A percentile compares a stretch with the other conserved stretches of the same genome.
These are phyloP conservation scores for Ptiloglossa arizonensis DNA, from an alignment of 1,140 invertebrate species.

Conservation along the genomic window DNA sequence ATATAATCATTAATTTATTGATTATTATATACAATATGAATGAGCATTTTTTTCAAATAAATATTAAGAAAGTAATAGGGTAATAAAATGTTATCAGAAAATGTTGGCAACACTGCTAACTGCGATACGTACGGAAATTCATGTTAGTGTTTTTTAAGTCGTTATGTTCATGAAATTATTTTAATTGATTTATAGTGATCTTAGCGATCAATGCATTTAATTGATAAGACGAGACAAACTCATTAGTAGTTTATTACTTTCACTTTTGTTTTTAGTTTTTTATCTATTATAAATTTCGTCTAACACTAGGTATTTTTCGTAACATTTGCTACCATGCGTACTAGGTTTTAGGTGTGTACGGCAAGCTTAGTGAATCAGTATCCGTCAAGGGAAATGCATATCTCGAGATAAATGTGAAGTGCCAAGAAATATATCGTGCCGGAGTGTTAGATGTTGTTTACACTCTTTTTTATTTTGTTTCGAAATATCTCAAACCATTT, in stretches of 20 bases:
- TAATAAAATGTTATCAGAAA: too few relatives aligned
- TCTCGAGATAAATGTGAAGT: constrained; percentile 34
- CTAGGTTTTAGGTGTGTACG: not conserved
- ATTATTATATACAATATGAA: constrained; percentile 13
- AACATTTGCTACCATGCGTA: not conserved
- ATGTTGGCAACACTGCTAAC: too few relatives aligned
- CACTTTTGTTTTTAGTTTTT: too few relatives aligned
- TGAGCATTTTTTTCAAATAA: too few relatives aligned
- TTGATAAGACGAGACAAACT: too few relatives aligned
- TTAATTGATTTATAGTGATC: too few relatives aligned
- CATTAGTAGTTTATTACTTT: too few relatives aligned
- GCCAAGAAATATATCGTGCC: not conserved
- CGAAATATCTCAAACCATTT: constrained; percentile 7
- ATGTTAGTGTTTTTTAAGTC: too few relatives aligned
- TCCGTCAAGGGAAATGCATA: constrained; percentile 19
- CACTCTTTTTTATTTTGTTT: not conserved
- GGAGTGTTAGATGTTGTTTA: constrained; percentile 27
- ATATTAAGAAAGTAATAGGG: not conserved
- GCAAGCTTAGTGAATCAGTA: constrained; percentile 31
- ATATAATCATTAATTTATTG: constrained; percentile 33
- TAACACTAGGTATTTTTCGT: not conserved
- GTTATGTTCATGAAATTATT: too few relatives aligned
- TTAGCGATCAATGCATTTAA: too few relatives aligned
- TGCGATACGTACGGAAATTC: too few relatives aligned
- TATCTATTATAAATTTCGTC: not conserved